A percentile compares a stretch with the other conserved stretches of the same genome.
These are phyloP conservation scores for Clarias fuscus DNA, from an alignment of 2,797 vertebrate genomes.

Conservation along the genomic window DNA sequence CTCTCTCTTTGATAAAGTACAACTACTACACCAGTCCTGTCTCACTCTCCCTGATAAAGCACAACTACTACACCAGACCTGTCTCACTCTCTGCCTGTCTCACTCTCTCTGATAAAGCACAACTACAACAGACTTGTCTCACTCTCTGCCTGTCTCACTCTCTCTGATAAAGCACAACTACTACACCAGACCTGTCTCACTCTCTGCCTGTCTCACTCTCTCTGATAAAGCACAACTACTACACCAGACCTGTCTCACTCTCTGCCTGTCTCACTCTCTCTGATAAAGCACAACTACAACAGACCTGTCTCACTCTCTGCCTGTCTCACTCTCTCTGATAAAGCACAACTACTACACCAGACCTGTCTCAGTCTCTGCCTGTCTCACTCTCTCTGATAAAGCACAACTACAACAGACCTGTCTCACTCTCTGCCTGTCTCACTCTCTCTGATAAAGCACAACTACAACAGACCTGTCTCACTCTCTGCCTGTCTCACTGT, in stretches of 20 bases:
- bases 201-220: background rate
- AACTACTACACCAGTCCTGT: no score
- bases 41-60: no score
- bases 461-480: conserved; percentile 44
- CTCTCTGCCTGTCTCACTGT: conserved; percentile 71
- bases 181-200: no score
- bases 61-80: no score
- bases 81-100: no score
- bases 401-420: background rate
- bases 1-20: no score
- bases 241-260: no score
- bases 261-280: background rate
- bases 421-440: conserved; percentile 49
- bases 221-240: conserved; percentile 78
- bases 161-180: no score
- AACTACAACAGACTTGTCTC: no score
- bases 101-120: no score
- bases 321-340: conserved; percentile 16
- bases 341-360: background rate
- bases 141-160: no score
- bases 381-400: conserved; percentile 58
- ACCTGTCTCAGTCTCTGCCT: conserved; percentile 59
- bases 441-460: conserved; percentile 69
- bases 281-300: no score
- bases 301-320: conserved; percentile 52